Evolutionary conservation across 2,797 vertebrate genomes (phyloP).

Genomic region (Cynodonichthys magdalenae): DNA sequence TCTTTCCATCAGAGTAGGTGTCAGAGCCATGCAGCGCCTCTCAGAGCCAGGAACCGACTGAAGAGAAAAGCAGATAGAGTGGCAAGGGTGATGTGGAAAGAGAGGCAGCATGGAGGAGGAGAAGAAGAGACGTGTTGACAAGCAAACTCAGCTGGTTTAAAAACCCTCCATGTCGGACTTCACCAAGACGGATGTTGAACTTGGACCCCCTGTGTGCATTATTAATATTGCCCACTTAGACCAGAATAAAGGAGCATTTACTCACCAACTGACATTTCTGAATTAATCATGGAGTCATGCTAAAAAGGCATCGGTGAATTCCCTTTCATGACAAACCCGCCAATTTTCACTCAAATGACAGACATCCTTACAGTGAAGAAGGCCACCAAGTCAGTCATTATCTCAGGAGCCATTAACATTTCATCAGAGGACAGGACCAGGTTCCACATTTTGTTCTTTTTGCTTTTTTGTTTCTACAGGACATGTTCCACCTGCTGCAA

Average conservation of each 20-base stretch:
- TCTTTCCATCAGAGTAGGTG: slow-evolving; percentile 55
- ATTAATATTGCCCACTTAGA: slow-evolving; percentile 80
- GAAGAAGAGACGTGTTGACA: slow-evolving; percentile 59
- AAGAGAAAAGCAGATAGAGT: slow-evolving; percentile 30
- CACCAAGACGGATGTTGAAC: slow-evolving; percentile 75
- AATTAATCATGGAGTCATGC: slow-evolving; percentile 78
- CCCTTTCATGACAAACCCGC: slow-evolving; percentile 70
- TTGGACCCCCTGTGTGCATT: slow-evolving; percentile 69
- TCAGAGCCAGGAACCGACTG: slow-evolving; percentile 31
- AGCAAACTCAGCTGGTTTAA: slow-evolving; percentile 29
- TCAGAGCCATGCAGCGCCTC: slow-evolving; percentile 42
- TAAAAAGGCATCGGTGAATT: slow-evolving; percentile 59
- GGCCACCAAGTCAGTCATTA: slow-evolving; percentile 50
- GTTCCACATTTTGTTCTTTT: slow-evolving; percentile 31
- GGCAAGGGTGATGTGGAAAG: slow-evolving; percentile 25
- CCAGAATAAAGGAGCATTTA: slow-evolving; percentile 80
- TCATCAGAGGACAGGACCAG: slow-evolving; percentile 35
- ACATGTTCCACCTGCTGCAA: slow-evolving; percentile 38
- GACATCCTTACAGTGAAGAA: slow-evolving; percentile 58
- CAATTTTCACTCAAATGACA: slow-evolving; percentile 74
- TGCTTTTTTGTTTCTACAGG: slow-evolving; percentile 1
- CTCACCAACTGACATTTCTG: slow-evolving; percentile 70
- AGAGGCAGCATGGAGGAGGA: slow-evolving; percentile 19
- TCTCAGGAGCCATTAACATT: slow-evolving; percentile 59
- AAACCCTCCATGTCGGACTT: slow-evolving; percentile 62